phyloP scores from a whole-genome alignment of 2,113 vertebrate species.

The Microcebus jonahi region DNA sequence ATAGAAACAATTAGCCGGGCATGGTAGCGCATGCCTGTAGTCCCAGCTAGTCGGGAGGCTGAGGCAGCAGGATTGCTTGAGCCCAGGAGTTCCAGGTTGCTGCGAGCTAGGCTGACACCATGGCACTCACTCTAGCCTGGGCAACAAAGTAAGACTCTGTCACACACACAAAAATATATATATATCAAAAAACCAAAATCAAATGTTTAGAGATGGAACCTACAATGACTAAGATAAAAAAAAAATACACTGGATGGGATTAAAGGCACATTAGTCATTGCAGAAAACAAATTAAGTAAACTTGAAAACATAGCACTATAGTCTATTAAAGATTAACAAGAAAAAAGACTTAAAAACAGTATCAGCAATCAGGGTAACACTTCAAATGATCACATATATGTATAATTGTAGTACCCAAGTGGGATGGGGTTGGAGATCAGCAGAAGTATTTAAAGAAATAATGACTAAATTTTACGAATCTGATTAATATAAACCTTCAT shows the following conservation, averaged over 20 bases:
- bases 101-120: no score
- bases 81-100: no score
- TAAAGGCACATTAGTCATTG: neutral
- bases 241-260: neutral
- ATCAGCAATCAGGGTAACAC: neutral
- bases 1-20: no score
- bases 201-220: neutral
- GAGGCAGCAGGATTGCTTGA: no score
- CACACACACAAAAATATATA: no score
- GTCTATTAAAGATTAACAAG: neutral
- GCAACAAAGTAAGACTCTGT: no score
- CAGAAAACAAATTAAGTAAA: neutral
- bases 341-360: neutral
- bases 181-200: neutral
- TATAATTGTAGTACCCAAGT: neutral
- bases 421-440: neutral
- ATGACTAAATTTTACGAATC: neutral
- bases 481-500: neutral
- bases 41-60: no score
- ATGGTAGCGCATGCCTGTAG: no score
- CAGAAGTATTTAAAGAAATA: neutral
- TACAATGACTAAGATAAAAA: neutral
- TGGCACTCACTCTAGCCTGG: no score
- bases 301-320: neutral
- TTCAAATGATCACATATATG: neutral